A percentile compares a stretch with the other conserved stretches of the same genome.
Conservation (phyloP, 2,888 invertebrate genomes). For the Amphipyra tragopoginis region DNA sequence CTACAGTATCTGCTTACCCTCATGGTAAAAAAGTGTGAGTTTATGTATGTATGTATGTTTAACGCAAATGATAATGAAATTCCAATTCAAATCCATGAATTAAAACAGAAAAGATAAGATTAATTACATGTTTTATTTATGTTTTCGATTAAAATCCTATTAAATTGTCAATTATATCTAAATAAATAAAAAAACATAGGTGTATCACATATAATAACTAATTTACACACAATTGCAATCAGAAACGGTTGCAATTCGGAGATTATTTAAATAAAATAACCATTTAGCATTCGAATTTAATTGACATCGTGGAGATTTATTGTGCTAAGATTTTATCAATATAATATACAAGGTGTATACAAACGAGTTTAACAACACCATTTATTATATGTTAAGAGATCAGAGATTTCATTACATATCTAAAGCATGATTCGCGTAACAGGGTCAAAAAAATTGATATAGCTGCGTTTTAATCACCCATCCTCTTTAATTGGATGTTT, state of each 20-base stretch:
- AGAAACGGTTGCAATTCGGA: constrained; percentile 28
- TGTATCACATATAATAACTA: constrained; percentile 22
- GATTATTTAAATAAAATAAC: constrained; percentile 56
- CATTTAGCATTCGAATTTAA: constrained; percentile 56
- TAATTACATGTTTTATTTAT: background rate
- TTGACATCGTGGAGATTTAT: constrained; percentile 62
- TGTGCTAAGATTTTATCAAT: constrained; percentile 51
- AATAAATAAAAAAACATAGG: constrained; percentile 7
- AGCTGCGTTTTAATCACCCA: background rate
- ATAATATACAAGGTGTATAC: constrained; percentile 21
- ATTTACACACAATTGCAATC: constrained; percentile 26
- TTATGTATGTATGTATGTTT: too few species aligned
- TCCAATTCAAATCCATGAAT: too few species aligned
- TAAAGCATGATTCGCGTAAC: constrained; percentile 1
- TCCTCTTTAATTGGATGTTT: background rate
- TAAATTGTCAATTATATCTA: background rate
- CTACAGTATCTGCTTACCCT: too few species aligned
- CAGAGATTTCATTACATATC: constrained; percentile 24
- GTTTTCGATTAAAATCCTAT: background rate
- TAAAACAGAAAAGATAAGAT: too few species aligned
- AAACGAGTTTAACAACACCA: constrained; percentile 38
- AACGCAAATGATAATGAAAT: too few species aligned
- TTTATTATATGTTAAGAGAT: constrained; percentile 21
- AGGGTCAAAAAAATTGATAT: background rate
- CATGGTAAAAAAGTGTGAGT: too few species aligned